phyloP scores from a whole-genome alignment of 2,888 invertebrate genomes.

The Caenorhabditis doughertyi region DNA sequence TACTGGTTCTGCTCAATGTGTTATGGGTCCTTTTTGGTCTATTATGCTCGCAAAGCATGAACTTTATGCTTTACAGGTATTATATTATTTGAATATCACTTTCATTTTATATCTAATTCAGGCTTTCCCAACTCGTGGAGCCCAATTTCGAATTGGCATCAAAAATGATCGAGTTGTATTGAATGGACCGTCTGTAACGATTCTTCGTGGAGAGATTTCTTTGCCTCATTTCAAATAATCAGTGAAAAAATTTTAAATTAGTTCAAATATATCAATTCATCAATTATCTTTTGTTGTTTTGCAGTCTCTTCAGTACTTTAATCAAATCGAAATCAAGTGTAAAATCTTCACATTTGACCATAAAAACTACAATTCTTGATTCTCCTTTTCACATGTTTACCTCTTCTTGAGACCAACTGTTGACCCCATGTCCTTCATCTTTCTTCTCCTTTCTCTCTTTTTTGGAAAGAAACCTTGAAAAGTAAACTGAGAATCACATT shows the following conservation, averaged over 20 bases:
- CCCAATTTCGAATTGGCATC: slow-evolving; percentile 65
- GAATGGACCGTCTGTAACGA: slow-evolving; percentile 60
- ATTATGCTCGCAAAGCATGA: slow-evolving; percentile 59
- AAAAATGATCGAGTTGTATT: slow-evolving; percentile 55
- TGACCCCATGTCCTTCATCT: slow-evolving; percentile 31
- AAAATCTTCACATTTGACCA: slow-evolving; percentile 2
- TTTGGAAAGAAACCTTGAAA: slow-evolving; percentile 8
- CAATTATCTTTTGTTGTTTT: not conserved
- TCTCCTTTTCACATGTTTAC: slow-evolving; percentile 46
- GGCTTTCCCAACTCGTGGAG: slow-evolving; percentile 69
- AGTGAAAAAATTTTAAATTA: not conserved
- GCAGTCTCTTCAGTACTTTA: slow-evolving; percentile 9
- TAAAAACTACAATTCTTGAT: slow-evolving; percentile 17
- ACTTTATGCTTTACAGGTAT: slow-evolving; percentile 62
- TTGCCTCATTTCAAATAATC: slow-evolving; percentile 2
- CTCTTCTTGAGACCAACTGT: slow-evolving; percentile 42
- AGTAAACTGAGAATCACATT: slow-evolving; percentile 3
- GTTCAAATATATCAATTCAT: not conserved
- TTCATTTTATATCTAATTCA: slow-evolving; percentile 13
- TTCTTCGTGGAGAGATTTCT: slow-evolving; percentile 57
- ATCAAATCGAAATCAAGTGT: slow-evolving; percentile 16
- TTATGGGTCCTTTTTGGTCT: slow-evolving; percentile 75
- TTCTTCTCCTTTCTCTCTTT: slow-evolving; percentile 21
- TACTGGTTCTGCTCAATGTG: slow-evolving; percentile 82
- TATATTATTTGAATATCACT: not conserved